Evolutionary conservation across 2,888 invertebrate species (phyloP), one percentile per base, ranked within the genome.

Genomic region (Conchocele bisecta): DNA sequence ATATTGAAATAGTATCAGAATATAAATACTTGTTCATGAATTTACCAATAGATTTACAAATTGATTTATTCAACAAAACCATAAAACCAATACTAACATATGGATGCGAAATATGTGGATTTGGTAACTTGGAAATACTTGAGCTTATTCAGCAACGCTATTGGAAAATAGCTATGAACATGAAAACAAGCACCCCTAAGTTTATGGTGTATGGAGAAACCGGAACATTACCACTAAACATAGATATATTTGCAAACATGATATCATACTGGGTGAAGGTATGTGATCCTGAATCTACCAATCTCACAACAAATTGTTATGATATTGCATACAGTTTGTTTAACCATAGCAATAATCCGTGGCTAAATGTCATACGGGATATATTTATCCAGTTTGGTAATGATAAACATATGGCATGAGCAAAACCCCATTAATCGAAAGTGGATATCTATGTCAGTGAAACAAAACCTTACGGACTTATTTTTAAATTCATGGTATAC

Each of bases 101-200:
- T 51, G 28, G 29, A 17, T 26, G 29, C 17, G 51, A 51, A 28
- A 51, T 51, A 11, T 51, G 31, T 28, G 51, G 51, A 28, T 51
- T 29, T n/a, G 51, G 48, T 6, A 48, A 48, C n/a, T 9, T 48
- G 22, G 48, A 48, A 9, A 6, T 48, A 6, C n/a, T 48, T 9
- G 33, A 51, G 17, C 7, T 29, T 31, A 20, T 51, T 29, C 51
- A 29, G 29, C 17, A 31, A 51, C 28, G 33, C 11, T 26, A 31
- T 51, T 9, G 28, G 4, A 51, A 51, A n/a, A 11, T 6, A 11
- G 33, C 33, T 5, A 15, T 51, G 26, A 29, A 29, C 13, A 7
- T 51, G 20, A 51, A 51, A 31, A 13, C 4, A 28, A 11, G 11
- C 13, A 51, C 51, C 20, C 33, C 51, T 13, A 7, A 4, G 17